Conservation (phyloP, 2,888 invertebrate genomes). For the Stenodera caucasica region DNA sequence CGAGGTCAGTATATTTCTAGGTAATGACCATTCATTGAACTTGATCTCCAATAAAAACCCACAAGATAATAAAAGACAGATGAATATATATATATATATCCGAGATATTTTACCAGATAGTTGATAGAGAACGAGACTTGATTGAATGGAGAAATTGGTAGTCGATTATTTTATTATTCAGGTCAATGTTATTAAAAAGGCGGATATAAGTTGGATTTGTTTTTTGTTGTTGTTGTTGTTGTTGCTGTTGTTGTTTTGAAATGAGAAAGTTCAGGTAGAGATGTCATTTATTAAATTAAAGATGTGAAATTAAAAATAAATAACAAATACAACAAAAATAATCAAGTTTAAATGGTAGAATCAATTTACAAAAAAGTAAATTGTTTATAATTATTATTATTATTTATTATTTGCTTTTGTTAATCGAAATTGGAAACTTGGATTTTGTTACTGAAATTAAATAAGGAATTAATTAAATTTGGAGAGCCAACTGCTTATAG, state of each 20-base stretch:
- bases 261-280: constrained; percentile 12
- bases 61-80: constrained; percentile 26
- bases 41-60: constrained; percentile 39
- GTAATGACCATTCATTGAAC: constrained; percentile 52
- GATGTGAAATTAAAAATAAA: constrained; percentile 21
- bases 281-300: not conserved
- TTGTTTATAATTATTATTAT: no score
- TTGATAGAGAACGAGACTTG: constrained; percentile 8
- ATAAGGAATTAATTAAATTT: not conserved
- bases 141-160: constrained; percentile 35
- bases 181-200: constrained; percentile 46
- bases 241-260: not conserved
- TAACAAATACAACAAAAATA: constrained; percentile 15
- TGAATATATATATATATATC: no score
- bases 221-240: constrained; percentile 30
- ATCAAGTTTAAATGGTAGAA: constrained; percentile 8
- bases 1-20: constrained; percentile 53
- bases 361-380: not conserved
- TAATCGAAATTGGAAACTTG: not conserved
- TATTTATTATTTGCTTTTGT: not conserved
- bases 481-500: not conserved
- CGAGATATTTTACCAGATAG: no score
- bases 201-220: constrained; percentile 36
- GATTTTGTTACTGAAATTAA: not conserved
- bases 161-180: constrained; percentile 31